phyloP scores from a whole-genome alignment of 2,797 vertebrate species.

The Austrolebias charrua region DNA sequence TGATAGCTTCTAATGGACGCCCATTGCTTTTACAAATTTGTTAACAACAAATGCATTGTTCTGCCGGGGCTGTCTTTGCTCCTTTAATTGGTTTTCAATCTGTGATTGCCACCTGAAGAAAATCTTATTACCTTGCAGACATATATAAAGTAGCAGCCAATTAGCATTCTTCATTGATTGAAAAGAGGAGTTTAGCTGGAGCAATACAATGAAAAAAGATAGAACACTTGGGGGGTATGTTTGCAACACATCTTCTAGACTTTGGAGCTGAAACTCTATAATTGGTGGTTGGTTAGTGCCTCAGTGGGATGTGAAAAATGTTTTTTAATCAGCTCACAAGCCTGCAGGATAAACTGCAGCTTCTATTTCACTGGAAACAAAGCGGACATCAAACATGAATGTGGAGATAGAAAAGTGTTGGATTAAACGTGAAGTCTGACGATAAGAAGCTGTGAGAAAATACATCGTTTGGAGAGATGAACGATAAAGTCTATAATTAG shows the following conservation, averaged over 20 bases:
- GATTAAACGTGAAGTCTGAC: slow-evolving; percentile 32
- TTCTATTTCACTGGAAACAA: slow-evolving; percentile 23
- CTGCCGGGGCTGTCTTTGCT: slow-evolving; percentile 29
- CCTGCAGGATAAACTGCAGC: slow-evolving; percentile 17
- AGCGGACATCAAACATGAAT: slow-evolving; percentile 26
- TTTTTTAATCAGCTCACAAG: slow-evolving; percentile 41
- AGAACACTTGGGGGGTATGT: slow-evolving; percentile 39
- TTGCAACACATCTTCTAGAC: slow-evolving; percentile 37
- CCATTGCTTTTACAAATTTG: slow-evolving; percentile 44
- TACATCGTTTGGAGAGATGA: slow-evolving; percentile 30
- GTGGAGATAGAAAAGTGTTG: slow-evolving; percentile 22
- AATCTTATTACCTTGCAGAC: slow-evolving; percentile 49
- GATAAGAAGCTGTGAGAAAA: slow-evolving; percentile 48
- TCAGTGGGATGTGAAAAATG: slow-evolving; percentile 33
- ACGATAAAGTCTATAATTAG: slow-evolving; percentile 37
- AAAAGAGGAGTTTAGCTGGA: slow-evolving; percentile 38
- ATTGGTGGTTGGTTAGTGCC: slow-evolving; percentile 37
- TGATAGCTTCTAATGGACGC: slow-evolving; percentile 26
- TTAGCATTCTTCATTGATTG: slow-evolving; percentile 67
- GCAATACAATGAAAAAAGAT: slow-evolving; percentile 16
- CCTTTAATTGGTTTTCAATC: slow-evolving; percentile 71
- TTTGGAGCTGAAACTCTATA: slow-evolving; percentile 39
- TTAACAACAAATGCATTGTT: slow-evolving; percentile 28
- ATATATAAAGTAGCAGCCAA: slow-evolving; percentile 57
- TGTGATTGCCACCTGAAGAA: slow-evolving; percentile 59